Percentiles rank a stretch among this genome's conserved stretches.
These are phyloP conservation scores for Tenebrosternarchus preto DNA, from an alignment of 2,113 vertebrate genomes.

Conservation along the genomic window DNA sequence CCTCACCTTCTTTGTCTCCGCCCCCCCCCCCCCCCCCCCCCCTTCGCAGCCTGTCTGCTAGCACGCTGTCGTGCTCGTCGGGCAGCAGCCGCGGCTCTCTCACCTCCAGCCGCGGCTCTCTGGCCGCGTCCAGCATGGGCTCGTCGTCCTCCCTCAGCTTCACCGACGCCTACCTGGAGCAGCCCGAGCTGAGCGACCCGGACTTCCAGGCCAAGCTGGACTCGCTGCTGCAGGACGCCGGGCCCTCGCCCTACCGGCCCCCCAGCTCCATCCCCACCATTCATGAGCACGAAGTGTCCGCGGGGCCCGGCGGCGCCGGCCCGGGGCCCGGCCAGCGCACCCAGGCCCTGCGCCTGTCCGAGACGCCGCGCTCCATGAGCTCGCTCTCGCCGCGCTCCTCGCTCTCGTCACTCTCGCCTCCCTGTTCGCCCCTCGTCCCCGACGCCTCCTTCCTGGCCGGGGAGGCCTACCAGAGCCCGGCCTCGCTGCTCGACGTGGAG, in stretches of 20 bases:
- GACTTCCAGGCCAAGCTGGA: conserved; percentile 93
- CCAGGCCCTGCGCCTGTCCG: conserved; percentile 81
- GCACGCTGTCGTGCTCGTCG: conserved; percentile 92
- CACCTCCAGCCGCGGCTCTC: conserved; percentile 88
- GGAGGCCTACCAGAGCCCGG: conserved; percentile 78
- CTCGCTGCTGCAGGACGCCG: conserved; percentile 83
- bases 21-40: background rate
- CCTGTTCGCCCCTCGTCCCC: conserved; percentile 87
- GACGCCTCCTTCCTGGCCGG: conserved; percentile 80
- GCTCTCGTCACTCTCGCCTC: conserved; percentile 91
- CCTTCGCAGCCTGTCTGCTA: conserved; percentile 84
- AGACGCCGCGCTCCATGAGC: conserved; percentile 89
- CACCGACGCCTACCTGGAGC: conserved; percentile 91
- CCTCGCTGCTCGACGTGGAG: conserved; percentile 81
- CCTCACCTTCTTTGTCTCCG: no score
- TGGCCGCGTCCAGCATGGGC: conserved; percentile 89
- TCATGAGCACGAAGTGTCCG: conserved; percentile 85
- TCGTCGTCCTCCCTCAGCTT: conserved; percentile 92
- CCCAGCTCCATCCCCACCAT: conserved; percentile 95
- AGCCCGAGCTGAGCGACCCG: conserved; percentile 80
- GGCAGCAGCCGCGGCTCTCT: conserved; percentile 93
- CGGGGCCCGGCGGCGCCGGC: conserved; percentile 35
- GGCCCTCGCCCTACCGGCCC: conserved; percentile 79
- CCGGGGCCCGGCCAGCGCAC: conserved; percentile 63
- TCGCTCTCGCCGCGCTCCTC: conserved; percentile 93